Base-by-base conservation (phyloP, 2,888 invertebrate species). In the Agrochola circellaris region DNA sequence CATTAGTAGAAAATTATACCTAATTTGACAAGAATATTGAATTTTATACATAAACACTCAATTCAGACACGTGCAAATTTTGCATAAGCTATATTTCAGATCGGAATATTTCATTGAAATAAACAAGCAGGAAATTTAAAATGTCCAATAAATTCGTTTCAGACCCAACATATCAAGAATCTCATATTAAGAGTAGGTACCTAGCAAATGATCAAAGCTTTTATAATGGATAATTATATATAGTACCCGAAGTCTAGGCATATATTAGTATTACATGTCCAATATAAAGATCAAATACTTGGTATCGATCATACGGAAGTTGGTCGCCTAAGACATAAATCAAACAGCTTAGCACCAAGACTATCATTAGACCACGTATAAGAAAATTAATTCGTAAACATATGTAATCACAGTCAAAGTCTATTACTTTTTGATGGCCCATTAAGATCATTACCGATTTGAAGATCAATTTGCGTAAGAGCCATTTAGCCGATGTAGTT, bases 371-470 rank as follows among this genome's bases (percentile, higher is more conserved):
- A 67, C 42, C 71, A 34, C 26, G 26, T 75, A 75, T 48, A 77
- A 71, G 74, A 77, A 82, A 81, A 88, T 82, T 73, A 79, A 88
- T 84, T 82, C 67, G 13, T 71, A 80, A 82, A 81, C 77, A 73
- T 34, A 34, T 84, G 62, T 81, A 86, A 86, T 88, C 77, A 79
- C 34, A 75, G 66, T 72, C 69, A 72, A 75, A 74, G 64, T 77
- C 61, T 38, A 79, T 81, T 81, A 87, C 72, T 71, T 72, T 81
- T 69, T 84, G 66, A 75, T 86, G n/a, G 73, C 65, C 65, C 9
- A 77, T 77, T 74, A 77, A 23, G 51, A 72, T 66, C 38, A 71
- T 77, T 84, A 84, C 75, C 20, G 61, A 73, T 78, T 76, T 87
- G 69, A 87, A 80, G 81, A 76, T 74, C 75, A 83, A 45, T 72